phyloP scores from a whole-genome alignment of 1,140 invertebrate species.

The Nilaparvata lugens region DNA sequence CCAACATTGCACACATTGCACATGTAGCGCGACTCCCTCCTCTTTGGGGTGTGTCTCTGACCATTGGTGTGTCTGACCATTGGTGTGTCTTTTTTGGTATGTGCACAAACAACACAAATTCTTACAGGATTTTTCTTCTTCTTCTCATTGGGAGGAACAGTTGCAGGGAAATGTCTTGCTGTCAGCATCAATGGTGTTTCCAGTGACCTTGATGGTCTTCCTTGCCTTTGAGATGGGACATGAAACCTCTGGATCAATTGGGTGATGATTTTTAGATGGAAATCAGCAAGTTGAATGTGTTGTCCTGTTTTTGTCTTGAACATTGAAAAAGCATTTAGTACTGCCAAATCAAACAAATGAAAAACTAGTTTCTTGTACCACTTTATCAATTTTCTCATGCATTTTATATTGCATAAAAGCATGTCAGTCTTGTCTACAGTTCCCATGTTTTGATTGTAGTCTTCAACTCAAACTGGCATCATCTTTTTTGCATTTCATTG shows the following conservation, averaged over 20 bases:
- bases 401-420: conserved; percentile 28
- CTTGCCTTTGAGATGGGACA: neutral
- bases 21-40: conserved; percentile 12
- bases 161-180: conserved; percentile 9
- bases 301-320: neutral
- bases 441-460: conserved; percentile 34
- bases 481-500: conserved; percentile 1
- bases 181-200: conserved; percentile 12
- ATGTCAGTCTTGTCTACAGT: conserved; percentile 32
- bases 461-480: conserved; percentile 32
- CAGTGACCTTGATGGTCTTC: neutral
- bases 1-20: conserved; percentile 13
- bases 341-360: conserved; percentile 21
- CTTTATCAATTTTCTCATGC: conserved; percentile 31
- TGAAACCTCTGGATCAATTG: neutral
- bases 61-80: too few species aligned
- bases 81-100: conserved; percentile 2
- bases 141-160: conserved; percentile 12
- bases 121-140: conserved; percentile 17
- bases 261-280: neutral
- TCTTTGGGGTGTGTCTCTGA: conserved; percentile 5
- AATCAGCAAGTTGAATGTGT: neutral
- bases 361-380: conserved; percentile 36
- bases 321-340: neutral
- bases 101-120: conserved; percentile 10